Percentiles rank a stretch among this genome's conserved stretches.
Evolutionary conservation across 2,797 vertebrate genomes (phyloP).

Genomic region (Sebastiscus tertius): DNA sequence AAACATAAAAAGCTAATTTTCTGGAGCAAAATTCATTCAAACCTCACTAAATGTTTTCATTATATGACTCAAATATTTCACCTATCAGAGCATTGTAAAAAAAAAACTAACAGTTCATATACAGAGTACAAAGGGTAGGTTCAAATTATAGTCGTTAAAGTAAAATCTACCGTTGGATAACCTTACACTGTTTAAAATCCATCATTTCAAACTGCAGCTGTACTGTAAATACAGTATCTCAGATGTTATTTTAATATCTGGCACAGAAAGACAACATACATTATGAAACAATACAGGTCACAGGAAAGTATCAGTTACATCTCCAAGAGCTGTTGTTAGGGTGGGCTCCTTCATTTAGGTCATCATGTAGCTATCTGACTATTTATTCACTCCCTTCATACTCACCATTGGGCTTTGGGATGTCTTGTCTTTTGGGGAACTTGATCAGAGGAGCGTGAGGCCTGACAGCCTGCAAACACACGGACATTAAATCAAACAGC

Average conservation of each 20-base stretch:
- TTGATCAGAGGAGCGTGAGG: constrained; percentile 84
- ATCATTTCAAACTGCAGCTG: neutral
- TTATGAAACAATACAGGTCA: neutral
- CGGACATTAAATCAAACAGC: neutral
- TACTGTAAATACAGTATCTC: neutral
- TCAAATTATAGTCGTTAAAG: neutral
- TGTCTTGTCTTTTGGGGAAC: constrained; percentile 76
- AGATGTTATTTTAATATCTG: neutral
- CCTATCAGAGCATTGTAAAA: neutral
- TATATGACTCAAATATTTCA: no score
- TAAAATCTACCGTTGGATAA: neutral
- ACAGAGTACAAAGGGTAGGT: neutral
- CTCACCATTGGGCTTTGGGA: constrained; percentile 80
- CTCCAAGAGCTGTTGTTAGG: neutral
- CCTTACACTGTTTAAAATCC: neutral
- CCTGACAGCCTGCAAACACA: constrained; percentile 73
- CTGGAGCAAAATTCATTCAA: neutral
- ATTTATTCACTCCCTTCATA: neutral
- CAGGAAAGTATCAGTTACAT: neutral
- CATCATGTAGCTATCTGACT: neutral
- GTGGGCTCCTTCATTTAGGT: neutral
- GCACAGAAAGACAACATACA: neutral
- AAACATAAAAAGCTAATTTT: neutral
- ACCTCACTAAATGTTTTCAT: neutral
- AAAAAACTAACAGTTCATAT: neutral